These are phyloP conservation scores for Mormyrus hasselquistii DNA, from an alignment of 2,797 vertebrate genomes.

Conservation along the genomic window DNA sequence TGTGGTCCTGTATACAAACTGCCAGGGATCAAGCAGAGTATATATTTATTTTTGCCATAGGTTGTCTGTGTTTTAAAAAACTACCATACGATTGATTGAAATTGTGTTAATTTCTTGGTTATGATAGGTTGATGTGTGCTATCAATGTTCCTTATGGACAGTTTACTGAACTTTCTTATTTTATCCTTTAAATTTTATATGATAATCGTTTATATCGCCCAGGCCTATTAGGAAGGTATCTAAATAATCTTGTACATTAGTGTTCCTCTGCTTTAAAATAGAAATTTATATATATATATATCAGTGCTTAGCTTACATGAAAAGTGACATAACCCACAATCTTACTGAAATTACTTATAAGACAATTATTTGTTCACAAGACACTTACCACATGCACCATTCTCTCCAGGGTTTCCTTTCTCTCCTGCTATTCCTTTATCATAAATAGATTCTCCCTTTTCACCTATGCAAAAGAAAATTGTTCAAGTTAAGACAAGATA, in stretches of 20 bases:
- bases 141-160: no score
- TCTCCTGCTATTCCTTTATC: conserved; percentile 46
- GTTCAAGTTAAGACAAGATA: background rate
- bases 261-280: background rate
- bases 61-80: background rate
- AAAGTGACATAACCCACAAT: background rate
- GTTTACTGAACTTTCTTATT: background rate
- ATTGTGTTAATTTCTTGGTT: background rate
- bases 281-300: background rate
- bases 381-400: conserved; percentile 44
- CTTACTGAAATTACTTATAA: background rate
- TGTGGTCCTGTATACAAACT: no score
- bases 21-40: no score
- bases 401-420: conserved; percentile 47
- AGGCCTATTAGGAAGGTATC: background rate
- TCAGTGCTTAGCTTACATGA: background rate
- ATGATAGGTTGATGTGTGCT: background rate
- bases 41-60: no score
- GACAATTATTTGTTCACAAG: background rate
- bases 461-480: conserved; percentile 45
- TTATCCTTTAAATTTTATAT: background rate
- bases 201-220: background rate
- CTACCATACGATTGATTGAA: background rate
- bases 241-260: background rate
- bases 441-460: conserved; percentile 50